Percentiles rank a stretch among this genome's conserved stretches.
These are phyloP conservation scores for Synchiropus splendidus DNA, from an alignment of 2,113 vertebrate species.

Conservation along the genomic window DNA sequence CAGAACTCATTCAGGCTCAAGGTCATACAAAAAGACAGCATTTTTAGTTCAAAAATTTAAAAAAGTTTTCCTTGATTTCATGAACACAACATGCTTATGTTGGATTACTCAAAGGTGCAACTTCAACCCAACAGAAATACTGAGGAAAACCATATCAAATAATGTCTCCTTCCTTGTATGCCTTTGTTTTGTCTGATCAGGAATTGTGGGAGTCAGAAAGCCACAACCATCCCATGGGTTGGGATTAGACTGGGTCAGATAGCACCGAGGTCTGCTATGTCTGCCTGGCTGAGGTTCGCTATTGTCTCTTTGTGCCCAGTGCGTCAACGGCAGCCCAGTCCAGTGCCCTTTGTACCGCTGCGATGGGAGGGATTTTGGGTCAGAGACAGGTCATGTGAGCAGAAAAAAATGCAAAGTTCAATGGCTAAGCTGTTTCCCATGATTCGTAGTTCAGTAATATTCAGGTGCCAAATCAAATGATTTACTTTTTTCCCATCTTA, in stretches of 20 bases:
- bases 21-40: too few relatives aligned
- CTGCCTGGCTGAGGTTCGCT: conserved; percentile 56
- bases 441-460: too few relatives aligned
- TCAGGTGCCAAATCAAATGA: too few relatives aligned
- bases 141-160: too few relatives aligned
- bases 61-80: too few relatives aligned
- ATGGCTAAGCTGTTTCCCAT: too few relatives aligned
- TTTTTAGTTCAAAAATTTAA: too few relatives aligned
- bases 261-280: conserved; percentile 63
- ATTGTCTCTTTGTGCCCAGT: conserved; percentile 52
- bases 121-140: too few relatives aligned
- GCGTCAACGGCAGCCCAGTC: conserved; percentile 45
- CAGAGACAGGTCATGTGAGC: conserved; percentile 39
- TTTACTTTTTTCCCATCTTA: too few relatives aligned
- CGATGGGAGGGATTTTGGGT: conserved; percentile 43
- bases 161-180: conserved; percentile 10
- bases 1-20: too few relatives aligned
- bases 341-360: conserved; percentile 50
- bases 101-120: too few relatives aligned
- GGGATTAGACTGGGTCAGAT: conserved; percentile 60
- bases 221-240: conserved; percentile 44
- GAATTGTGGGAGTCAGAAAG: conserved; percentile 55
- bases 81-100: too few relatives aligned
- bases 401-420: conserved; percentile 15
- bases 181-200: conserved; percentile 49